A percentile compares a stretch with the other conserved stretches of the same genome.
Conservation (phyloP, 1,140 invertebrate species). For the Eriocheir sinensis region DNA sequence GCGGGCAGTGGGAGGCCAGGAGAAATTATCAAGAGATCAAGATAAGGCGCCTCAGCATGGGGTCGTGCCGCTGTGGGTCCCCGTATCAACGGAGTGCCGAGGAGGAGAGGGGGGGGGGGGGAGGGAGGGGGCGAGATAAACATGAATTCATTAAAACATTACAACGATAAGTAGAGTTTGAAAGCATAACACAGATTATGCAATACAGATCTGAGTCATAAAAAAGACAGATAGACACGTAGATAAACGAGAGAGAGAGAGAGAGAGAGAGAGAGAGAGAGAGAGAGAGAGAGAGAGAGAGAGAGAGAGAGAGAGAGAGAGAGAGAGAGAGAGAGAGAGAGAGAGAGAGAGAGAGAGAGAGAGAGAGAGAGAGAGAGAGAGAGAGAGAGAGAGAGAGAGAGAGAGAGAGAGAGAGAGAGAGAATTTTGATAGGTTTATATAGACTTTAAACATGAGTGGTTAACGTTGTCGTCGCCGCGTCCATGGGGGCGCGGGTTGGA, state of each 20-base stretch:
- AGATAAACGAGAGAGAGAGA: background rate
- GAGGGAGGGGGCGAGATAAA: background rate
- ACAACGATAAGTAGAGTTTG: background rate
- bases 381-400: too few relatives aligned
- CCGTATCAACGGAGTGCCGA: background rate
- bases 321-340: slow-evolving; percentile 22
- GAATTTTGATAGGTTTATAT: too few relatives aligned
- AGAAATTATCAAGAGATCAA: background rate
- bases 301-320: slow-evolving; percentile 20
- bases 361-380: too few relatives aligned
- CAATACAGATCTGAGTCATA: too few relatives aligned
- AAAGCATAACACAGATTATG: background rate
- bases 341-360: background rate
- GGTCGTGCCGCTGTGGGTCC: background rate
- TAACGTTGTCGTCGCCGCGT: too few relatives aligned
- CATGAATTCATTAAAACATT: background rate
- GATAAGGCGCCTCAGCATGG: background rate
- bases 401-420: too few relatives aligned
- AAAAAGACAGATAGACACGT: too few relatives aligned
- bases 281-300: slow-evolving; percentile 4
- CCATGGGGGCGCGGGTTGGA: too few relatives aligned
- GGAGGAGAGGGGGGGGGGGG: background rate
- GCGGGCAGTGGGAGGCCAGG: background rate
- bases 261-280: background rate
- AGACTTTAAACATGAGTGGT: too few relatives aligned